Evolutionary conservation across 1,140 invertebrate species (phyloP).

Genomic region (Diabrotica undecimpunctata): DNA sequence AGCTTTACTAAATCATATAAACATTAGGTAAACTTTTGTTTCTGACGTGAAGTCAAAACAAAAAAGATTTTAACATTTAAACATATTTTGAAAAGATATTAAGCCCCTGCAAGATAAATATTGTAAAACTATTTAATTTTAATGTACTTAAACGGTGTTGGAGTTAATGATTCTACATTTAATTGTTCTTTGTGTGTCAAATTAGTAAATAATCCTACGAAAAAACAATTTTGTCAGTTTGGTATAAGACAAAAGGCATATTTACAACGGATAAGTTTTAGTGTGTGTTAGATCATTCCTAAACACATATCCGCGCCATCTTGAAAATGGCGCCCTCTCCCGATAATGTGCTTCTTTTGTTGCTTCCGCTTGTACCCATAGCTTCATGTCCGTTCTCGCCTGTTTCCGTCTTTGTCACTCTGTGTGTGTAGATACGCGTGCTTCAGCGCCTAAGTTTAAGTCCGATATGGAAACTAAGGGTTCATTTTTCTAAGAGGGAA

Average conservation of each 20-base stretch:
- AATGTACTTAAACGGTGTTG: too few species aligned
- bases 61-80: too few species aligned
- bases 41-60: too few species aligned
- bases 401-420: slow-evolving; percentile 4
- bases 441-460: slow-evolving; percentile 18
- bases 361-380: background rate
- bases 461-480: slow-evolving; percentile 15
- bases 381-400: background rate
- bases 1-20: too few species aligned
- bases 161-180: too few species aligned
- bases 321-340: slow-evolving; percentile 26
- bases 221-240: background rate
- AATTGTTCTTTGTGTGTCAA: too few species aligned
- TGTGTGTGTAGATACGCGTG: slow-evolving; percentile 8
- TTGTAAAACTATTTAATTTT: too few species aligned
- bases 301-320: slow-evolving; percentile 34
- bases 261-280: slow-evolving; percentile 15
- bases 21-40: too few species aligned
- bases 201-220: background rate
- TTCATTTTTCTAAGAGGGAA: slow-evolving; percentile 5
- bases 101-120: too few species aligned
- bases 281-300: slow-evolving; percentile 32
- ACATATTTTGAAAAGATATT: too few species aligned
- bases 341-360: slow-evolving; percentile 47
- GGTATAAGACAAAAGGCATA: slow-evolving; percentile 3